Evolutionary conservation across 1,140 invertebrate genomes (phyloP), one percentile per base, ranked within the genome.

Genomic region (Himalopsyche phryganea): DNA sequence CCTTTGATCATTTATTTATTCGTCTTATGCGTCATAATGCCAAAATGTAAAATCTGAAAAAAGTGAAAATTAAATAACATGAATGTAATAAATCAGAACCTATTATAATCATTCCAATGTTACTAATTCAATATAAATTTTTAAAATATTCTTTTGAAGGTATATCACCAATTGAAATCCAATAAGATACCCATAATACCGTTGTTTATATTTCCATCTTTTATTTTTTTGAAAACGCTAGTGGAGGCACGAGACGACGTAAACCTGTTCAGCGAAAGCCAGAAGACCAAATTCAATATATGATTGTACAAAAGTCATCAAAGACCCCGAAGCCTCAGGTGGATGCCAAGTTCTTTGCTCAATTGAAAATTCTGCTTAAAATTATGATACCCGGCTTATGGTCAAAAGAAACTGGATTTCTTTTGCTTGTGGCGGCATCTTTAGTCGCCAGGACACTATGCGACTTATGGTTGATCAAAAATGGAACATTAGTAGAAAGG

Each of bases 401-500:
- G 69, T 83, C 83, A 11, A 72, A 83, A 36, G 91, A 96, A 79
- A 79, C 83, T 56, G 90, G 87, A 40, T 92, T 91, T 61, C 77
- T 96, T 68, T 58, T 85, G 1, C 68, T 97, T 6, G 89, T 98
- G 38, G 94, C 94, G 5, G 65, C 73, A 6, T 85, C 91, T 18
- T 77, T 99, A 6, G 80, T 97, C 7, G 83, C 89, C 4, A 83
- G 96, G 68, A 97, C 96, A 0, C 80, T 96, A 18, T 97, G 94
- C 71, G 96, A 99, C 79, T 83, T 99, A 44, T 98, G 94, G 94
- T 88, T 98, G 79, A 98, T 99, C 62, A 88, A 92, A 66, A 92
- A 92, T 74, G 88, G 88, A 11, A 98, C 96, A 1, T 80, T 90
- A 51, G 88, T 98, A 66, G 96, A 98, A 83, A 92, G 88, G 90